Conservation (phyloP, 2,888 invertebrate species). For the Pecten maximus region DNA sequence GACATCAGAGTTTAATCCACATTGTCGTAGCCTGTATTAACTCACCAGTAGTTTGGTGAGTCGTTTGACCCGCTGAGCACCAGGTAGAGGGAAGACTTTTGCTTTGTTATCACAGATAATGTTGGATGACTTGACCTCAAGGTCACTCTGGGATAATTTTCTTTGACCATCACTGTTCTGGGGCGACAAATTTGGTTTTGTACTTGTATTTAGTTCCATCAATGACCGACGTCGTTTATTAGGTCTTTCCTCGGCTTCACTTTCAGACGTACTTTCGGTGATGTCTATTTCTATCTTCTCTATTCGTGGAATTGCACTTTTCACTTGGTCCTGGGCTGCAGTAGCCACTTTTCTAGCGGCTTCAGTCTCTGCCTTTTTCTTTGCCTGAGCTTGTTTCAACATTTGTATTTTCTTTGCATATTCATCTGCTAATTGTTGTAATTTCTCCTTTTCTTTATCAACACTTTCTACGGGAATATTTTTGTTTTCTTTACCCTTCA, state of each 20-base stretch:
- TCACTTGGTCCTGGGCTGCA: constrained; percentile 39
- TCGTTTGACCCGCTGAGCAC: constrained; percentile 51
- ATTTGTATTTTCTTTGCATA: constrained; percentile 68
- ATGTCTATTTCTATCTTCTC: constrained; percentile 63
- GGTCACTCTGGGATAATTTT: constrained; percentile 22
- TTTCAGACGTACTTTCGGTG: constrained; percentile 55
- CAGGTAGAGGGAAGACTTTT: constrained; percentile 51
- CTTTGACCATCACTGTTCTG: constrained; percentile 44
- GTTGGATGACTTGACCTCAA: neutral
- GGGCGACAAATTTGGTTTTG: constrained; percentile 66
- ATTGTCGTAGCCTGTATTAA: too few species aligned
- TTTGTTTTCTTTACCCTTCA: constrained; percentile 47
- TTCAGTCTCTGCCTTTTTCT: constrained; percentile 39
- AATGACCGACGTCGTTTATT: constrained; percentile 64
- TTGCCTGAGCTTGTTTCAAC: constrained; percentile 62
- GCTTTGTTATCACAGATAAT: constrained; percentile 44
- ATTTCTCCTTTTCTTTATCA: constrained; percentile 66
- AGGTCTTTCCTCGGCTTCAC: constrained; percentile 53
- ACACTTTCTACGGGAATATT: constrained; percentile 53
- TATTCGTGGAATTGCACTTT: constrained; percentile 56
- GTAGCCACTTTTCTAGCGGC: neutral
- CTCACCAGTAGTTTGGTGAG: constrained; percentile 57
- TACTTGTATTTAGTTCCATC: constrained; percentile 69
- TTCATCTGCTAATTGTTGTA: constrained; percentile 68
- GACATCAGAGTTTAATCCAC: too few species aligned